These are phyloP conservation scores for Parnassius smintheus DNA, from an alignment of 2,888 invertebrate genomes.

Conservation along the genomic window DNA sequence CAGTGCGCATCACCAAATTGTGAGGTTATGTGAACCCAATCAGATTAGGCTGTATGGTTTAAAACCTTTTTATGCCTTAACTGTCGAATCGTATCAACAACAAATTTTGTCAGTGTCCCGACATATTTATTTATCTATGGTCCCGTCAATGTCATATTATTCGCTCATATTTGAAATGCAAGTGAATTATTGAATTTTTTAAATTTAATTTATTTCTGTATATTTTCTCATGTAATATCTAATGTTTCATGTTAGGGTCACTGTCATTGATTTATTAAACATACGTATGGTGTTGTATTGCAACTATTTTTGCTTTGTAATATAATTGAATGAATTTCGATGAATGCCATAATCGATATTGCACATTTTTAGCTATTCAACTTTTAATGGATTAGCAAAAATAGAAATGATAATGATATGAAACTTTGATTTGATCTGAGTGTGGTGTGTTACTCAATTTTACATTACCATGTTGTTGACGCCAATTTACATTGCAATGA, in stretches of 20 bases:
- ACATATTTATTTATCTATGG: too few relatives aligned
- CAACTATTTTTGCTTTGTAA: background rate
- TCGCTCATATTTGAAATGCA: background rate
- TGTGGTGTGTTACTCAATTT: conserved; percentile 27
- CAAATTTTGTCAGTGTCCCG: too few relatives aligned
- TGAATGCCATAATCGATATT: conserved; percentile 75
- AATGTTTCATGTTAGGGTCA: background rate
- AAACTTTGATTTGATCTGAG: conserved; percentile 9
- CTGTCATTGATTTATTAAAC: background rate
- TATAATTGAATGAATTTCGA: conserved; percentile 33
- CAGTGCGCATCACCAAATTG: too few relatives aligned
- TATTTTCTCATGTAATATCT: conserved; percentile 1
- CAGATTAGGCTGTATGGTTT: too few relatives aligned
- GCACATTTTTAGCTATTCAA: conserved; percentile 1
- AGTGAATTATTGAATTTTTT: conserved; percentile 6
- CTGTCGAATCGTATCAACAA: too few relatives aligned
- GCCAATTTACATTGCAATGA: conserved; percentile 91
- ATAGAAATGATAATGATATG: conserved; percentile 5
- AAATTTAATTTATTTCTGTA: conserved; percentile 22
- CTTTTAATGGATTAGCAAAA: conserved; percentile 12
- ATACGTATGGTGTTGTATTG: background rate
- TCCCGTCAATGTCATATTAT: too few relatives aligned
- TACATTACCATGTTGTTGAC: conserved; percentile 85
- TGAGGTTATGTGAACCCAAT: too few relatives aligned
- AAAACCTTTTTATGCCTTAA: too few relatives aligned